These are phyloP conservation scores for Actinemys pallida DNA, from an alignment of 2,113 vertebrate species.

Conservation along the genomic window DNA sequence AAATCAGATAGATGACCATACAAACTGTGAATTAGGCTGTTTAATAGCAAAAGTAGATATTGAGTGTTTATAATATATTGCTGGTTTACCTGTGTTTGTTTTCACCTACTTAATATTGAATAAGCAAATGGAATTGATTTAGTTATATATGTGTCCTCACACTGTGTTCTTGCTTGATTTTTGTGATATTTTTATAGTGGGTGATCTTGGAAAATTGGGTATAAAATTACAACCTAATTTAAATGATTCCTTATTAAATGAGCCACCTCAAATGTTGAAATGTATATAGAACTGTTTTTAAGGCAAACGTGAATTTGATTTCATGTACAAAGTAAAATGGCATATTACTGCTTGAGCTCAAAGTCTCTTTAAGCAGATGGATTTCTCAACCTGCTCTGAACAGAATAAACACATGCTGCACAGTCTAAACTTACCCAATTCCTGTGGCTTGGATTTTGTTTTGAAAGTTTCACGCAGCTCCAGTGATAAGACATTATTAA, in stretches of 20 bases:
- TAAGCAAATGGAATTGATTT: background rate
- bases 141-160: background rate
- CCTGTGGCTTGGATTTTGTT: background rate
- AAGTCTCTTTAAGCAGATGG: background rate
- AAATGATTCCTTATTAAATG: background rate
- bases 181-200: background rate
- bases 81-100: background rate
- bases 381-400: background rate
- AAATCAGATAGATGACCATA: background rate
- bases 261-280: background rate
- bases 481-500: background rate
- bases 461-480: background rate
- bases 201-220: background rate
- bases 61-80: background rate
- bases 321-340: background rate
- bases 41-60: background rate
- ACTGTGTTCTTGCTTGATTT: background rate
- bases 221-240: background rate
- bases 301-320: background rate
- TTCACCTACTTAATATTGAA: background rate
- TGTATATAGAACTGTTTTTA: background rate
- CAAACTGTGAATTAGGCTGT: background rate
- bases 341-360: background rate
- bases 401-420: rapidly evolving
- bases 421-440: background rate